Percentiles rank a stretch among this genome's conserved stretches.
Conservation (phyloP, 2,797 vertebrate genomes). For the Synanceia verrucosa region DNA sequence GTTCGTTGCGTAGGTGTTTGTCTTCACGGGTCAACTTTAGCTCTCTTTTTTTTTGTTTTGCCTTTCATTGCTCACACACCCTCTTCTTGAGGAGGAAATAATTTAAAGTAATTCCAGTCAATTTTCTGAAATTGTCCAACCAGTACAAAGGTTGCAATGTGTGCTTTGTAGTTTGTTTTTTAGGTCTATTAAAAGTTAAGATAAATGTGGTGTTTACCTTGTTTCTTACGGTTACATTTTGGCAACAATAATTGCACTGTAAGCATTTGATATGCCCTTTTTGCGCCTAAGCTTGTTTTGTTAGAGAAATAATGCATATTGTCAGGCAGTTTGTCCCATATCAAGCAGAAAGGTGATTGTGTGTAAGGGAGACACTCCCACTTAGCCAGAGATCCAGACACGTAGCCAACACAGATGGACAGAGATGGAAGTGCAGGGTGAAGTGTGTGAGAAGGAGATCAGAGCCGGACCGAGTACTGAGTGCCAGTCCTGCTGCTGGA, state of each 20-base stretch:
- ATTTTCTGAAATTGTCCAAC: neutral
- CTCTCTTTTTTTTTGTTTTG: neutral
- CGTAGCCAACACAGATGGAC: slow-evolving; percentile 66
- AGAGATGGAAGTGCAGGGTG: slow-evolving; percentile 62
- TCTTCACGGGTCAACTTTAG: neutral
- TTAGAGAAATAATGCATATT: slow-evolving; percentile 25
- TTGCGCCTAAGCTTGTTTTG: neutral
- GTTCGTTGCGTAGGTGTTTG: neutral
- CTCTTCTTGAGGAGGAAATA: neutral
- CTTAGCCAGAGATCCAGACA: slow-evolving; percentile 59
- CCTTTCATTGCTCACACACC: neutral
- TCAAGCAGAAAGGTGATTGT: slow-evolving; percentile 35
- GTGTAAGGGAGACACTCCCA: slow-evolving; percentile 53
- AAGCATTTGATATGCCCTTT: slow-evolving; percentile 8
- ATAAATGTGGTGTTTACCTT: neutral
- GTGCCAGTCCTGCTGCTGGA: slow-evolving; percentile 77
- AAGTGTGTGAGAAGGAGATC: slow-evolving; percentile 74
- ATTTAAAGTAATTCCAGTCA: neutral
- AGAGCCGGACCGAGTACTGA: slow-evolving; percentile 70
- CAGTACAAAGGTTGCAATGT: neutral
- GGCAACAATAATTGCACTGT: neutral
- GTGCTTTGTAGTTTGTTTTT: neutral
- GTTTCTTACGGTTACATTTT: neutral
- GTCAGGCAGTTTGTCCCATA: slow-evolving; percentile 38
- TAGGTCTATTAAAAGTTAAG: neutral